Evolutionary conservation across 2,797 vertebrate genomes (phyloP).

Genomic region (Graptemys geographica): DNA sequence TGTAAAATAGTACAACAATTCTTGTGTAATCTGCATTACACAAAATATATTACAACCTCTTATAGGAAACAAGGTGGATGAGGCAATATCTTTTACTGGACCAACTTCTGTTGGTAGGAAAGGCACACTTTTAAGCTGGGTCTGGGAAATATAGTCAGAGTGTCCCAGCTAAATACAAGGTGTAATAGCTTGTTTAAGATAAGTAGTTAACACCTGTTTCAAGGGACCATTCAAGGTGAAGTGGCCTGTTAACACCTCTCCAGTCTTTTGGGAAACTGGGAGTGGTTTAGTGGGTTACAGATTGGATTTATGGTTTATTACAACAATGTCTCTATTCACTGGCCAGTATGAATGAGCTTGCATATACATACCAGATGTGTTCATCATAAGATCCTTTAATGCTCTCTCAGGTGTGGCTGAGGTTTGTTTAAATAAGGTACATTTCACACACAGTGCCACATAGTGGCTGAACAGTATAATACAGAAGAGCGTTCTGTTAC

Average conservation of each 20-base stretch:
- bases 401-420: background rate
- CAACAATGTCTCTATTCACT: background rate
- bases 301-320: no score
- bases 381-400: background rate
- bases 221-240: no score
- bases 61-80: background rate
- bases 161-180: no score
- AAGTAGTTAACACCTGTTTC: no score
- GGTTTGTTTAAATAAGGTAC: background rate
- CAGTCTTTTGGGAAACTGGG: no score
- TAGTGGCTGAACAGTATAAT: background rate
- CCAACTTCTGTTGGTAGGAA: no score
- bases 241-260: no score
- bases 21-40: background rate
- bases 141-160: no score
- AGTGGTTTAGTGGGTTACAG: no score
- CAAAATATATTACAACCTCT: background rate
- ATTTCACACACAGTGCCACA: background rate
- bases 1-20: background rate
- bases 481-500: no score
- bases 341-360: background rate
- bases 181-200: no score
- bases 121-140: no score
- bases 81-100: background rate
- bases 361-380: background rate